Base-by-base conservation (phyloP, 2,113 vertebrate genomes). In the Fulmarus glacialis region DNA sequence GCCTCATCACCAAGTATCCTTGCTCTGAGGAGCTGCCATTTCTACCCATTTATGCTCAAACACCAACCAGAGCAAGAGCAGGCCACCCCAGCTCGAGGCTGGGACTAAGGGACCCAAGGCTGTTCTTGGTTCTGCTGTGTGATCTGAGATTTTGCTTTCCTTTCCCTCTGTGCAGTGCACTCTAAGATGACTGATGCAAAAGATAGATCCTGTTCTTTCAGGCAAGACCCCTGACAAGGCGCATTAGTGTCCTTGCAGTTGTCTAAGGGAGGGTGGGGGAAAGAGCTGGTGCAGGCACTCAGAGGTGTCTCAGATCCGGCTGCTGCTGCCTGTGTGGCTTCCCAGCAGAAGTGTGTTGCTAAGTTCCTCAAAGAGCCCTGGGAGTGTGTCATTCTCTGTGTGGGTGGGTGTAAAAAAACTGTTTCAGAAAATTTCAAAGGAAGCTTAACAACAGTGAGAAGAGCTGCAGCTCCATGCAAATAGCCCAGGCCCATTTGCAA, bases 401-500 rank as follows among this genome's bases (percentile, higher is more conserved):
- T 95, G 82, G 80, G 96, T 1, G 24, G 52, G 82, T 90, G 79
- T 91, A 87, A 89, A 93, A 94, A 78, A 87, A 59, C 55, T 87
- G 79, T 52, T 93, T 95, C 81, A 59, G 87, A 95, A 96, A 94
- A 73, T 97, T 96, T 94, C 77, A 68, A 34, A 75, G 75, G 83
- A 58, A 79, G 59, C 90, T 64, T 19, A 83, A 94, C 66, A 79
- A 43, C 86, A 52, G 56, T 6, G 60, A 80, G 95, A 89, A 73
- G 82, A 95, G 79, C 88, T 83, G 55, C 52, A 89, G 66, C 45
- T 91, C 70, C 38, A 36, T 73, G 80, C 19, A 43, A n/a, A 85
- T 64, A 88, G 58, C 71, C 83, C 45, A 9, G 92, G 67, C 63
- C 90, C 88, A 9, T 91, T 81, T 93, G 81, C 63, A 56, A 74